A percentile compares a stretch with the other conserved stretches of the same genome.
Conservation (phyloP, 2,113 vertebrate species). For the Coracopsis vasa region DNA sequence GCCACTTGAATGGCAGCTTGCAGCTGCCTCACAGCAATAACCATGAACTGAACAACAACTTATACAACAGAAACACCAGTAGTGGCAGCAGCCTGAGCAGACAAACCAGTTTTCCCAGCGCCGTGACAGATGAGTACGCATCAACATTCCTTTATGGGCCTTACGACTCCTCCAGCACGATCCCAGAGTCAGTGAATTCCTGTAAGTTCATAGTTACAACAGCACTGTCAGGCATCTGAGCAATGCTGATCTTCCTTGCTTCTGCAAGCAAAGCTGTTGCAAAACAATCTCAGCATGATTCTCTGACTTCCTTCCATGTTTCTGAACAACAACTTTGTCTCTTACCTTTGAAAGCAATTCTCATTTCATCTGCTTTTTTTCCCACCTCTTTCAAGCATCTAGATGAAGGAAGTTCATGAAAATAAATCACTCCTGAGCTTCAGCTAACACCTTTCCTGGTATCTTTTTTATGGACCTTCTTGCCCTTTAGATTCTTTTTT, state of each 20-base stretch:
- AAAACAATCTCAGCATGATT: conserved; percentile 36
- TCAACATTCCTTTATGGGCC: conserved; percentile 73
- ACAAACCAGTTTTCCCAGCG: conserved; percentile 26
- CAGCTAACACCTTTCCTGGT: background rate
- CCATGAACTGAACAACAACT: conserved; percentile 89
- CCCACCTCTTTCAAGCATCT: background rate
- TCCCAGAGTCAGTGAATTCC: conserved; percentile 91
- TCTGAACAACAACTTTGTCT: conserved; percentile 9
- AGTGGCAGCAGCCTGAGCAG: conserved; percentile 62
- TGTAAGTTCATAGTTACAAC: conserved; percentile 83
- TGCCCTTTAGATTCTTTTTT: background rate
- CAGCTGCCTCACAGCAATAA: conserved; percentile 71
- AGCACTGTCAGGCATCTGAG: conserved; percentile 37
- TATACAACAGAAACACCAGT: conserved; percentile 72
- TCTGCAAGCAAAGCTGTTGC: conserved; percentile 30
- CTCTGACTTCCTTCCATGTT: background rate
- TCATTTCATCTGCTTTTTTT: conserved; percentile 11
- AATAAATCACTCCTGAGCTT: background rate
- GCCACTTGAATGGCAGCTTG: conserved; percentile 69
- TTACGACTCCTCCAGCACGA: conserved; percentile 78
- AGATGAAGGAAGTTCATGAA: background rate
- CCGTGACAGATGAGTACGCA: conserved; percentile 67
- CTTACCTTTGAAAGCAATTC: conserved; percentile 45
- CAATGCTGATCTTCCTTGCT: conserved; percentile 11
- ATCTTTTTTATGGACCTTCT: background rate